Evolutionary conservation across 2,888 invertebrate species (phyloP), one percentile per base, ranked within the genome.

Genomic region (Orchesellides sinensis): DNA sequence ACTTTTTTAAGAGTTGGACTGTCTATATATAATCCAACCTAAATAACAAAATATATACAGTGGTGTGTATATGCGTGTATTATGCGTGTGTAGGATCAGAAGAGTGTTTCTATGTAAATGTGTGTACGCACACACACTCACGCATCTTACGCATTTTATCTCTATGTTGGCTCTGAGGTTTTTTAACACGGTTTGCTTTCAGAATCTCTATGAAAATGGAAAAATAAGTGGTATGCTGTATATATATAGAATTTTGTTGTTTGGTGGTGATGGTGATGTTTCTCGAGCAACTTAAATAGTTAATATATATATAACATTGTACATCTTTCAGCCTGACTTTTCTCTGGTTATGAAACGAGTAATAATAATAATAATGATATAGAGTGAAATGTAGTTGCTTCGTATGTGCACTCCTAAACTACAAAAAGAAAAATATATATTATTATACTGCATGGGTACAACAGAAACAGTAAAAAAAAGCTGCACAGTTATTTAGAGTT

Each of bases 61-160:
- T 6, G 32, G 10, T 32, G 10, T 32, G n/a, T n/a, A 40, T 40
- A 8, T 40, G 40, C 10, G 2, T n/a, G 4, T 40, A 40, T 40
- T 5, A 54, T 69, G 47, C 47, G 66, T 66, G 19, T n/a, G 32
- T 72, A 40, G 10, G 40, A n/a, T 10, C 40, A 40, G 1, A 14
- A n/a, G n/a, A 14, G n/a, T 10, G n/a, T 40, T 40, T 40, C 2
- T 40, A 40, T 40, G 10, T 40, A 10, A 40, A 14, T 6, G 32
- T 32, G n/a, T 63, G 21, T 65, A 65, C 65, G 45, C 65, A 65
- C 65, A 23, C 61, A 19, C 32, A 63, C 35, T 32, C 32, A 63
- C 65, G 65, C 65, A 65, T 35, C 45, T 65, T 14, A 32, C 10
- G 14, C 10, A 32, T 8, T 14, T 12, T 29, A n/a, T 59, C 29